These are phyloP conservation scores for Silurus asotus DNA, from an alignment of 2,113 vertebrate genomes.

Conservation along the genomic window DNA sequence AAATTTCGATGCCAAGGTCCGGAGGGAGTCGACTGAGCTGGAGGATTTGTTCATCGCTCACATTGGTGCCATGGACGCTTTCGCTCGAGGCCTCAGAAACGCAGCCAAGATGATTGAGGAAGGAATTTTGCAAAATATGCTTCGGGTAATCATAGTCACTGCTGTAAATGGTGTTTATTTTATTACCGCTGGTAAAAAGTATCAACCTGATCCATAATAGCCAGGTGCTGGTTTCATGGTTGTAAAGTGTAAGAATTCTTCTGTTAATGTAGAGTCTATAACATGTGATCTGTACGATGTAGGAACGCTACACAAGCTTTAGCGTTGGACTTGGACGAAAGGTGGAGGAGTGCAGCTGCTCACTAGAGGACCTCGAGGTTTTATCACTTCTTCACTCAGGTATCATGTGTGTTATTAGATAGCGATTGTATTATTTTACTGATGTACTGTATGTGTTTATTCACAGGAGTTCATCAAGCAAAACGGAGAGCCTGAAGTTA, in stretches of 20 bases:
- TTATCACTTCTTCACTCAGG: background rate
- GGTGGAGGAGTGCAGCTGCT: conserved; percentile 62
- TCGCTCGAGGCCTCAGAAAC: conserved; percentile 68
- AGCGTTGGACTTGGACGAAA: conserved; percentile 61
- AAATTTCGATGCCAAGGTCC: conserved; percentile 70
- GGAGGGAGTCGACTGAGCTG: conserved; percentile 66
- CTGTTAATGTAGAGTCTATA: background rate
- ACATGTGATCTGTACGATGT: conserved; percentile 17
- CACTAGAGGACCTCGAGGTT: conserved; percentile 68
- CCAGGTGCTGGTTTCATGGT: background rate
- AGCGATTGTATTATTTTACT: no score
- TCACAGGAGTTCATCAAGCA: conserved; percentile 64
- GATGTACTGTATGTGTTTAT: conserved; percentile 20
- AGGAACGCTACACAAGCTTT: conserved; percentile 69
- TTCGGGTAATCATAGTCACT: conserved; percentile 55
- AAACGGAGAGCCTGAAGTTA: conserved; percentile 63
- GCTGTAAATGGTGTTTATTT: background rate
- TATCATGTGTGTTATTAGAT: background rate
- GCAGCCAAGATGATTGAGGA: conserved; percentile 64
- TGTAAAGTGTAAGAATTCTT: background rate
- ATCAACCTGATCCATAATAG: background rate
- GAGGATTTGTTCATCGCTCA: conserved; percentile 71
- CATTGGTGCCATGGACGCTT: conserved; percentile 69
- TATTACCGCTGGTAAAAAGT: background rate
- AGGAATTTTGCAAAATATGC: conserved; percentile 60